A percentile compares a stretch with the other conserved stretches of the same genome.
Conservation (phyloP, 2,797 vertebrate genomes). For the Oreortyx pictus region DNA sequence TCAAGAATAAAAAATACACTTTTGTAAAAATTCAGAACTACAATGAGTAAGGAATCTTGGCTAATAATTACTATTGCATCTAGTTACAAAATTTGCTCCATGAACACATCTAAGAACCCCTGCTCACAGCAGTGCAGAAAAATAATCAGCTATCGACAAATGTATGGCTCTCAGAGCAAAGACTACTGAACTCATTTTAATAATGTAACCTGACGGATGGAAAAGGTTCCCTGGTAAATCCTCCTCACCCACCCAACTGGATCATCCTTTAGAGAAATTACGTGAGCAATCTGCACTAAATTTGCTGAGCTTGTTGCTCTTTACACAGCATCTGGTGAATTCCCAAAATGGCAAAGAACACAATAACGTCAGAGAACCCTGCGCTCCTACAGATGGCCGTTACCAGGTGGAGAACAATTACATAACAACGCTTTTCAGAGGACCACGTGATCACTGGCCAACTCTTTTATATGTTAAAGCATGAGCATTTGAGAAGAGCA, state of each 20-base stretch:
- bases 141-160: background rate
- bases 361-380: slow-evolving; percentile 34
- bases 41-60: background rate
- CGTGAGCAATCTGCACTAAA: slow-evolving; percentile 14
- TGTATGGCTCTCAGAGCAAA: background rate
- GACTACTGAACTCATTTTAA: slow-evolving; percentile 17
- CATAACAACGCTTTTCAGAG: background rate
- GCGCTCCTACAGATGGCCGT: background rate
- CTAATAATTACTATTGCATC: background rate
- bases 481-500: background rate
- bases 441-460: background rate
- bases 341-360: slow-evolving; percentile 46
- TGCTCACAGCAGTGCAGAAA: background rate
- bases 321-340: slow-evolving; percentile 24
- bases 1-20: background rate
- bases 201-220: slow-evolving; percentile 17
- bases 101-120: background rate
- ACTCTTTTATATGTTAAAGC: background rate
- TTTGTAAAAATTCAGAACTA: background rate
- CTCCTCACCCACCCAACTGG: background rate
- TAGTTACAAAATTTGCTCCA: background rate
- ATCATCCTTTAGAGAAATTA: slow-evolving; percentile 57
- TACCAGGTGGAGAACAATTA: background rate
- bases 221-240: slow-evolving; percentile 33
- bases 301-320: background rate